phyloP scores from a whole-genome alignment of 2,113 vertebrate genomes.

The Daboia siamensis region DNA sequence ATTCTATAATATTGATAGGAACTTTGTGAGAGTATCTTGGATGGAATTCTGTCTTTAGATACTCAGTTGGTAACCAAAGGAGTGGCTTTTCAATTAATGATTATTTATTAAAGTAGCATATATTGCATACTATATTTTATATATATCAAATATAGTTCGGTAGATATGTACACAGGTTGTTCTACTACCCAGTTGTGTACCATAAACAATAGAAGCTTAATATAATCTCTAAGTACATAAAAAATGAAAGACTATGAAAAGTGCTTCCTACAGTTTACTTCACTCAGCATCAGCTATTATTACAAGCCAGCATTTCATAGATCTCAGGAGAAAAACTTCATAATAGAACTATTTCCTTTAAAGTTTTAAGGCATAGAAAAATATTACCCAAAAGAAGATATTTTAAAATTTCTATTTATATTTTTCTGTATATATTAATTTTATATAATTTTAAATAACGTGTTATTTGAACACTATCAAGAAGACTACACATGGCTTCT shows the following conservation, averaged over 20 bases:
- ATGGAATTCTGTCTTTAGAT: not conserved
- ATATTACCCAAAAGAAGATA: constrained; percentile 30
- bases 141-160: not conserved
- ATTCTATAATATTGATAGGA: not conserved
- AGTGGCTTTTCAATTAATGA: not conserved
- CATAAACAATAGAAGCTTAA: constrained; percentile 1
- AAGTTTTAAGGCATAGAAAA: constrained; percentile 13
- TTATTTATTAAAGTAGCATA: not conserved
- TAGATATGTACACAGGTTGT: not conserved
- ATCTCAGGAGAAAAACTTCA: constrained; percentile 3
- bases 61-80: not conserved
- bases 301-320: not conserved
- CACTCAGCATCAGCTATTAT: not conserved
- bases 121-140: not conserved
- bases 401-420: constrained; percentile 22
- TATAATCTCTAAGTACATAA: not conserved
- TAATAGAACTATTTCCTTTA: constrained; percentile 29
- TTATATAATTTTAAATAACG: not conserved
- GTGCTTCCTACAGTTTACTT: not conserved
- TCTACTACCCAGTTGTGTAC: not conserved
- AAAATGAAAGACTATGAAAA: fast-evolving
- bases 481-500: not conserved
- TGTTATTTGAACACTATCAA: not conserved
- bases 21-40: not conserved
- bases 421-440: constrained; percentile 27